Evolutionary conservation across 2,888 invertebrate species (phyloP).

Genomic region (Phaedon cochleariae): DNA sequence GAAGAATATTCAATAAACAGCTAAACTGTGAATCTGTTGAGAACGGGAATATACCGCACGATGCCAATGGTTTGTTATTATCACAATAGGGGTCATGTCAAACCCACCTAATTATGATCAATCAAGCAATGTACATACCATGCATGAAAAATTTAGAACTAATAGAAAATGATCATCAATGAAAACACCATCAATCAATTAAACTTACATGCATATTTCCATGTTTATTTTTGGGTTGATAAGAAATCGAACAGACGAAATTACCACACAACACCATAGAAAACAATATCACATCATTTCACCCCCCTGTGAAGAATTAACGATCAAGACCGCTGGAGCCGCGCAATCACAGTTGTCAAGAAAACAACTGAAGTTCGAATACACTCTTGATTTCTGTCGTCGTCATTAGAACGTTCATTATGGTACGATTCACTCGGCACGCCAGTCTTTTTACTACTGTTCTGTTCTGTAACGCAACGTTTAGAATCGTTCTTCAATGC

Average conservation of each 20-base stretch:
- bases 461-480: not conserved
- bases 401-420: slow-evolving; percentile 4
- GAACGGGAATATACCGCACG: not conserved
- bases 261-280: slow-evolving; percentile 13
- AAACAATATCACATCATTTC: not conserved
- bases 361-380: slow-evolving; percentile 8
- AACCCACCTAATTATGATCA: not conserved
- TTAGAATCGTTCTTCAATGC: slow-evolving; percentile 11
- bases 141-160: too few species aligned
- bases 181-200: not conserved
- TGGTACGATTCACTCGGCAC: not conserved
- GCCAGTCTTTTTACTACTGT: not conserved
- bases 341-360: not conserved
- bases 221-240: slow-evolving; percentile 34
- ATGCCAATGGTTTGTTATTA: not conserved
- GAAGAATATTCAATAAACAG: too few species aligned
- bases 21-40: not conserved
- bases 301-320: slow-evolving; percentile 5
- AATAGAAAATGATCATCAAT: not conserved
- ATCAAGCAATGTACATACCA: not conserved
- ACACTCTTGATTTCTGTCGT: slow-evolving; percentile 6
- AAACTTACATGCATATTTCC: slow-evolving; percentile 58
- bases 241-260: slow-evolving; percentile 15
- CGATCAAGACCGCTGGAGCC: not conserved
- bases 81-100: not conserved